Percentiles rank a stretch among this genome's conserved stretches.
phyloP scores from a whole-genome alignment of 2,113 vertebrate genomes.

The Syngnathoides biaculeatus region DNA sequence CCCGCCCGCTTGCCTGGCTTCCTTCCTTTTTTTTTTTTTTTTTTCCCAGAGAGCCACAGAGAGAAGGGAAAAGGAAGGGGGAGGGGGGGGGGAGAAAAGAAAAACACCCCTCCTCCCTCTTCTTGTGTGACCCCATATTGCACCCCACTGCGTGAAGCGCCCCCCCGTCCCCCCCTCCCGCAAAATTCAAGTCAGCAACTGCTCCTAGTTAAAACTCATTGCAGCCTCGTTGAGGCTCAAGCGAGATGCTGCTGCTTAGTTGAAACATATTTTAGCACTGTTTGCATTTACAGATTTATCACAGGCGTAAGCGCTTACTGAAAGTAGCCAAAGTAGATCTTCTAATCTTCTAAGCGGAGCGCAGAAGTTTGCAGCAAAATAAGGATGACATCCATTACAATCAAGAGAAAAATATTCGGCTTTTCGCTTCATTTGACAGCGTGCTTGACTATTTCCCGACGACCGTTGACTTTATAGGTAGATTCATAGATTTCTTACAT shows the following conservation, averaged over 20 bases:
- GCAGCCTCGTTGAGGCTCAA: slow-evolving; percentile 49
- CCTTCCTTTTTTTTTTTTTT: slow-evolving; percentile 70
- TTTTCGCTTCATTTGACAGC: too few species aligned
- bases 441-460: too few species aligned
- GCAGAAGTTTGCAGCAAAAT: not conserved
- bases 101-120: slow-evolving; percentile 34
- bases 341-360: not conserved
- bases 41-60: slow-evolving; percentile 54
- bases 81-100: not conserved
- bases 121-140: slow-evolving; percentile 57
- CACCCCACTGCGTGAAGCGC: slow-evolving; percentile 53
- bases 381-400: not conserved
- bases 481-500: too few species aligned
- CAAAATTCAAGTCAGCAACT: slow-evolving; percentile 52
- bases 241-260: slow-evolving; percentile 28
- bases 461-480: too few species aligned
- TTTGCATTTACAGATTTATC: slow-evolving; percentile 29
- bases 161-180: slow-evolving; percentile 57
- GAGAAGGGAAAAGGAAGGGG: not conserved
- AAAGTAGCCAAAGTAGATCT: too few species aligned
- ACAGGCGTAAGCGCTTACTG: not conserved
- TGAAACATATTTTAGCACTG: slow-evolving; percentile 41
- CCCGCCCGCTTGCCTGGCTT: slow-evolving; percentile 56
- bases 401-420: not conserved
- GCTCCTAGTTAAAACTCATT: slow-evolving; percentile 58